A percentile compares a stretch with the other conserved stretches of the same genome.
Evolutionary conservation across 2,113 vertebrate species (phyloP).

Genomic region (Vulpes vulpes): DNA sequence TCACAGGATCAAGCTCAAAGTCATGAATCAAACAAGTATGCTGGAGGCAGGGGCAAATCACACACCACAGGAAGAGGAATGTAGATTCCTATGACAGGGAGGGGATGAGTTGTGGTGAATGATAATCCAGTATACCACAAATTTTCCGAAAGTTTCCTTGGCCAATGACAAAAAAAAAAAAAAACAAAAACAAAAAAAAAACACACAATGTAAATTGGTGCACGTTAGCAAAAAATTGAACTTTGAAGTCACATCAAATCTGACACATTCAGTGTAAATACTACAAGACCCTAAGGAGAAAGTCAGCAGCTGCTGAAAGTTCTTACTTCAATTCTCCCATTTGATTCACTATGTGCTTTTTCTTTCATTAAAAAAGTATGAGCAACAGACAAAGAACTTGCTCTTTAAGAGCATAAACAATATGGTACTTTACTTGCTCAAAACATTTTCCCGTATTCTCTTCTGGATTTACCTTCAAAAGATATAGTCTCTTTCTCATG

Average conservation of each 20-base stretch:
- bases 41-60: not conserved
- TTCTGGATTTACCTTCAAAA: not conserved
- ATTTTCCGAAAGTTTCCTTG: not conserved
- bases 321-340: not conserved
- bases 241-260: not conserved
- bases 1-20: not conserved
- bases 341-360: constrained; percentile 27
- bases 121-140: not conserved
- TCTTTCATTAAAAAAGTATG: not conserved
- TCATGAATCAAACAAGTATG: not conserved
- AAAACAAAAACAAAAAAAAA: not conserved
- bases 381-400: not conserved
- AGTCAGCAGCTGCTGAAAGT: not conserved
- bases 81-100: not conserved
- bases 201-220: not conserved
- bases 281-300: not conserved
- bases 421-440: not conserved
- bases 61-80: not conserved
- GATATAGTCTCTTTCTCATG: not conserved
- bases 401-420: not conserved
- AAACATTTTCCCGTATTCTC: not conserved
- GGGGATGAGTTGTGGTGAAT: not conserved
- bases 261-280: not conserved
- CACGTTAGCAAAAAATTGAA: not conserved
- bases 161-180: not conserved